These are phyloP conservation scores for Drosophila paracracens DNA, from an alignment of 2,888 invertebrate species.

Conservation along the genomic window DNA sequence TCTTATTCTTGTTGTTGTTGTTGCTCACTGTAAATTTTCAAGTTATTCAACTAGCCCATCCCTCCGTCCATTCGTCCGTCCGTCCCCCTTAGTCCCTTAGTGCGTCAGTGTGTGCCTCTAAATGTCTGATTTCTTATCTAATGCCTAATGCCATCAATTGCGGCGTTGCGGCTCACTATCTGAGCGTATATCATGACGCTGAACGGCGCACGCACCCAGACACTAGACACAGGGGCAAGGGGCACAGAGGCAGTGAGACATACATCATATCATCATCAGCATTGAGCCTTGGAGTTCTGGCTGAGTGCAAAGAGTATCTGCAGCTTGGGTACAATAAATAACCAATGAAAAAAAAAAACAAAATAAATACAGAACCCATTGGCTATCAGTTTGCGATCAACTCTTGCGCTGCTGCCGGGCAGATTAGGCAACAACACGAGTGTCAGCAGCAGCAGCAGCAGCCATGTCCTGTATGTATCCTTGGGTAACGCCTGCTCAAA, in stretches of 20 bases:
- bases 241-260: conserved; percentile 24
- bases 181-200: conserved; percentile 70
- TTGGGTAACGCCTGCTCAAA: conserved; percentile 47
- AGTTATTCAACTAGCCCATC: conserved; percentile 29
- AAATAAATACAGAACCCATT: conserved; percentile 38
- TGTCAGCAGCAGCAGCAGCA: conserved; percentile 13
- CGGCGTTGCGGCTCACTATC: conserved; percentile 71
- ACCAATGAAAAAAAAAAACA: conserved; percentile 14
- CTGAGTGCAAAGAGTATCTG: conserved; percentile 65
- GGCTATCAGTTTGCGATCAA: conserved; percentile 71
- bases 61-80: not conserved
- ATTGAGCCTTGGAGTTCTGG: conserved; percentile 6
- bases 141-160: conserved; percentile 82
- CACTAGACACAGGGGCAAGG: conserved; percentile 5
- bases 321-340: conserved; percentile 62
- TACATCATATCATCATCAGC: conserved; percentile 55
- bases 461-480: conserved; percentile 43
- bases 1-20: conserved; percentile 13
- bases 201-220: conserved; percentile 57
- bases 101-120: conserved; percentile 53
- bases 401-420: conserved; percentile 39
- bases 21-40: conserved; percentile 26
- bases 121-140: conserved; percentile 83
- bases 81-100: conserved; percentile 10
- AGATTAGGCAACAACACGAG: conserved; percentile 56